These are phyloP conservation scores for Selene dorsalis DNA, from an alignment of 2,797 vertebrate genomes.

Conservation along the genomic window DNA sequence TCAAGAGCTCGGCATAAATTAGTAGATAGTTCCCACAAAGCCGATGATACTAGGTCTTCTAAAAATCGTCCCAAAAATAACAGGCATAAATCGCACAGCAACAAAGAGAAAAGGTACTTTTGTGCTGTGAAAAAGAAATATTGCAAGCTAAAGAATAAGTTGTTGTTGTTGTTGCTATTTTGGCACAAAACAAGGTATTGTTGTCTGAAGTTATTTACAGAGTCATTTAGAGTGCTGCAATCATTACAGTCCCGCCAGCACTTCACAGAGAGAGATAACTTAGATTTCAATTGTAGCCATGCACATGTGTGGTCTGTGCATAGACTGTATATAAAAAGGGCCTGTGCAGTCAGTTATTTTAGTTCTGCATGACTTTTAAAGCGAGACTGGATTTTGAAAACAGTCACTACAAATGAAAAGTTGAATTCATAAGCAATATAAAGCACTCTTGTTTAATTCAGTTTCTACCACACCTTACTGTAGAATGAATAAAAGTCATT, in stretches of 20 bases:
- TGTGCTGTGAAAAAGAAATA: background rate
- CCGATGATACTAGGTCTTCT: slow-evolving; percentile 16
- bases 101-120: background rate
- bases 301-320: no score
- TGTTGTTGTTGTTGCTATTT: background rate
- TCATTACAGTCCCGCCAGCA: no score
- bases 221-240: background rate
- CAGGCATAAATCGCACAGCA: slow-evolving; percentile 1
- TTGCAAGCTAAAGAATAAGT: background rate
- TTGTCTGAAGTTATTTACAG: background rate
- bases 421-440: no score
- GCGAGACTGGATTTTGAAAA: no score
- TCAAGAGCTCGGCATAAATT: slow-evolving; percentile 43
- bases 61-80: slow-evolving; percentile 36
- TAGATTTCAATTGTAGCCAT: no score
- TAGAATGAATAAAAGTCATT: background rate
- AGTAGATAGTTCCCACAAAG: slow-evolving; percentile 20
- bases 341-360: no score
- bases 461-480: no score
- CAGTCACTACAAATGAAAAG: no score
- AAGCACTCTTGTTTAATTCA: no score
- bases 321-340: no score
- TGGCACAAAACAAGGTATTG: slow-evolving; percentile 1
- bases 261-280: no score
- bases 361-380: no score